phyloP scores from a whole-genome alignment of 2,888 invertebrate genomes.

The Linnaemya tessellans region DNA sequence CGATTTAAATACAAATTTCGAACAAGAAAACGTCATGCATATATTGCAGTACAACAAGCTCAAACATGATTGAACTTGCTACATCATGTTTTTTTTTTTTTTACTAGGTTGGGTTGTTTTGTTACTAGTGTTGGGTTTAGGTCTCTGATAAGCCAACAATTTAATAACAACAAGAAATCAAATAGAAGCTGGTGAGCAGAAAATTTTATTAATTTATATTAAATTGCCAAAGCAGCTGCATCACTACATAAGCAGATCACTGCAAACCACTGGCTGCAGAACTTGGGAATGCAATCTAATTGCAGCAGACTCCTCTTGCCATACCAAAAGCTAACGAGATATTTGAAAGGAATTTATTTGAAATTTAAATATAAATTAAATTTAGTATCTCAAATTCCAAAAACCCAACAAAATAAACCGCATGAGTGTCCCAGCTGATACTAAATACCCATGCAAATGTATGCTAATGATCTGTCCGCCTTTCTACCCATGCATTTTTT shows the following conservation, averaged over 20 bases:
- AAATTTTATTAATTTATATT: too few species aligned
- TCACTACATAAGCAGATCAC: too few species aligned
- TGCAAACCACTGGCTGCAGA: neutral
- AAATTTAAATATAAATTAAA: constrained; percentile 14
- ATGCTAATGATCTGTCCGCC: constrained; percentile 47
- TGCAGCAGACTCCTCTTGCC: neutral
- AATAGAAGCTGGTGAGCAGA: neutral
- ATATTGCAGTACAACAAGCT: too few species aligned
- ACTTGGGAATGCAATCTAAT: neutral
- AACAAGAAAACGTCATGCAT: too few species aligned
- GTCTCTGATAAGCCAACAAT: too few species aligned
- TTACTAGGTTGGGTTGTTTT: too few species aligned
- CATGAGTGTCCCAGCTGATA: constrained; percentile 1
- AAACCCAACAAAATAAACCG: neutral
- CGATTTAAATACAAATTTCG: too few species aligned
- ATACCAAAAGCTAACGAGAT: neutral
- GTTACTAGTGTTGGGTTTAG: too few species aligned
- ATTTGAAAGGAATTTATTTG: neutral
- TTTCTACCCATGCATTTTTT: constrained; percentile 33
- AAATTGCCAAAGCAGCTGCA: too few species aligned
- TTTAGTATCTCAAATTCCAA: constrained; percentile 7
- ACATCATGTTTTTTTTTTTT: too few species aligned
- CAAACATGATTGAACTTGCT: too few species aligned
- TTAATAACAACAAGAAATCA: too few species aligned
- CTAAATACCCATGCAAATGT: constrained; percentile 5